Evolutionary conservation across 2,888 invertebrate genomes (phyloP), one percentile per base, ranked within the genome.

Genomic region (Pandemis heparana): DNA sequence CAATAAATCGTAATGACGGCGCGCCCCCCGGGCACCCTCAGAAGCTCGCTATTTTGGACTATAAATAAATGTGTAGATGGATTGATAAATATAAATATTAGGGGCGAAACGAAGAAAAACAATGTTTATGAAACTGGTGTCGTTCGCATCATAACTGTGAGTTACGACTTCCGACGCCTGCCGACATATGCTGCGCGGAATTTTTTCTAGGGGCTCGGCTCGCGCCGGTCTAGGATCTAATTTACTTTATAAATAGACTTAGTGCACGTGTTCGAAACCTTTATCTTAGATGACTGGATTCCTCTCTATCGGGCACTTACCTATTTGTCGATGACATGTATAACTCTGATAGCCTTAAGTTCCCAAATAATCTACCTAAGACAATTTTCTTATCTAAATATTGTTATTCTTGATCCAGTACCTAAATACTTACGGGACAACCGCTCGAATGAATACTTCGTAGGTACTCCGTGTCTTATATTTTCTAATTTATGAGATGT

Each of bases 61-160:
- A 94, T 92, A 94, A 92, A 93, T 93, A 94, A 94, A 94, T 93
- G 92, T 92, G 92, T 93, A 94, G 94, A 94, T 94, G 92, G 91
- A 94, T 94, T 94, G 94, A 94, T 94, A 94, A 94, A 94, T 94
- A 94, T 93, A 94, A 94, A 94, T 94, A 94, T 93, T 92, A 90
- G 94, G 94, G 94, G 92, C 92, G 92, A 93, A 93, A 93, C 86
- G 89, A 92, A 93, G 93, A 94, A 94, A 94, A 94, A 94, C 94
- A 94, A 92, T 94, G 94, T 94, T 94, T 94, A 94, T 94, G 93
- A 92, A 94, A 93, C 92, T 92, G 88, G 94, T 94, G 94, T 94
- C 94, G 92, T 89, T 90, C 90, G 93, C 92, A 87, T 94, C 94
- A 94, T 94, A 94, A 94, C 93, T 90, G 91, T 94, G 93, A 94